These are phyloP conservation scores for Lophochroa leadbeateri DNA, from an alignment of 2,113 vertebrate species.

Conservation along the genomic window DNA sequence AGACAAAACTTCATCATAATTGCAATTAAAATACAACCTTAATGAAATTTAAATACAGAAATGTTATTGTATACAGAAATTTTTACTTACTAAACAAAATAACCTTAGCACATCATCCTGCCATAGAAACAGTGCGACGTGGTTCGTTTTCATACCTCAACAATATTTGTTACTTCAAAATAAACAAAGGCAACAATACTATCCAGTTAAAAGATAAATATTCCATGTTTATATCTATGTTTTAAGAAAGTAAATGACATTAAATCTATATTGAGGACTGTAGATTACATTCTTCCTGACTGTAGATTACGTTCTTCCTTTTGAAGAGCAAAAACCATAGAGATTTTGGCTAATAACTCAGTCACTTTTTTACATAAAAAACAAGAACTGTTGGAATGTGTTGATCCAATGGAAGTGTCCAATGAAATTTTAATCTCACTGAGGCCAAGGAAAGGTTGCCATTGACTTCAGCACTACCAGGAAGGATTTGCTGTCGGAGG, in stretches of 20 bases:
- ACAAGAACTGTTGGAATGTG: neutral
- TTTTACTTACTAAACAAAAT: neutral
- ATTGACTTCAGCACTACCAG: neutral
- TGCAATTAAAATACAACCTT: neutral
- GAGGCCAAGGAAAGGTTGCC: neutral
- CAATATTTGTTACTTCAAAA: neutral
- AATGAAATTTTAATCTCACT: neutral
- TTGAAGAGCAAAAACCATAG: neutral
- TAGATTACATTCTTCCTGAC: neutral
- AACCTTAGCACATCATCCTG: neutral
- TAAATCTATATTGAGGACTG: neutral
- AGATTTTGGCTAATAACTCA: neutral
- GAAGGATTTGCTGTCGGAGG: neutral
- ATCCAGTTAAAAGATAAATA: neutral
- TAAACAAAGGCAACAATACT: neutral
- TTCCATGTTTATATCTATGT: neutral
- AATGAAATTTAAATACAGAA: neutral
- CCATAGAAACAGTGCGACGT: neutral
- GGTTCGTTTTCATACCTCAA: neutral
- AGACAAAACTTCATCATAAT: neutral
- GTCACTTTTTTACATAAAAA: neutral
- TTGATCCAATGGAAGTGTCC: neutral
- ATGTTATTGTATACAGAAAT: neutral
- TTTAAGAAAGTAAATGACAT: neutral
- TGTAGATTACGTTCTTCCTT: neutral